A percentile compares a stretch with the other conserved stretches of the same genome.
Conservation (phyloP, 30 jellyfish, hydroid and myxozoan species). For the Haliclystus octoradiatus region DNA sequence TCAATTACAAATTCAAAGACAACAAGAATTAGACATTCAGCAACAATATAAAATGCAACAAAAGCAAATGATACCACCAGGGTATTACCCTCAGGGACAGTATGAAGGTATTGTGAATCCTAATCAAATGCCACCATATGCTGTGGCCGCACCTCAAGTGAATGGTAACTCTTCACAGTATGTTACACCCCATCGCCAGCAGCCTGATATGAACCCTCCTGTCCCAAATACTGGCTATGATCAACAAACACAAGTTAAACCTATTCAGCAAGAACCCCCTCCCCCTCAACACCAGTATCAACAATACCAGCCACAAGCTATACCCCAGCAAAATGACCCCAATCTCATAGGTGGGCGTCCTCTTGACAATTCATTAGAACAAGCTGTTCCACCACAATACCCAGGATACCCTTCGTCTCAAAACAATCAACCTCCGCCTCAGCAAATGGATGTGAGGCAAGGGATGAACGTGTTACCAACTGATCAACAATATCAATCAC, state of each 20-base stretch:
- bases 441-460: no score
- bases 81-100: not conserved
- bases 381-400: conserved; percentile 2
- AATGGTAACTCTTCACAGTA: not conserved
- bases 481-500: no score
- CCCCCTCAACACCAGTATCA: not conserved
- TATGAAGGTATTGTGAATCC: not conserved
- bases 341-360: conserved; percentile 7
- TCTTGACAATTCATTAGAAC: not conserved
- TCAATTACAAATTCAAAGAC: conserved; percentile 87
- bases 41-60: conserved; percentile 72
- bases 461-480: no score
- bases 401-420: conserved; percentile 11
- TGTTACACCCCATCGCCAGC: not conserved
- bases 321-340: no score
- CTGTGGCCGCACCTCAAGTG: not conserved
- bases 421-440: not conserved
- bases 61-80: conserved; percentile 25
- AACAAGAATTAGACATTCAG: conserved; percentile 74
- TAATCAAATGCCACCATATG: not conserved
- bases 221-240: not conserved
- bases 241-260: conserved; percentile 3
- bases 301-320: not conserved
- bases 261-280: not conserved
- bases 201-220: not conserved